phyloP scores from a whole-genome alignment of 2,888 invertebrate species.

The Chrysodeixis includens region DNA sequence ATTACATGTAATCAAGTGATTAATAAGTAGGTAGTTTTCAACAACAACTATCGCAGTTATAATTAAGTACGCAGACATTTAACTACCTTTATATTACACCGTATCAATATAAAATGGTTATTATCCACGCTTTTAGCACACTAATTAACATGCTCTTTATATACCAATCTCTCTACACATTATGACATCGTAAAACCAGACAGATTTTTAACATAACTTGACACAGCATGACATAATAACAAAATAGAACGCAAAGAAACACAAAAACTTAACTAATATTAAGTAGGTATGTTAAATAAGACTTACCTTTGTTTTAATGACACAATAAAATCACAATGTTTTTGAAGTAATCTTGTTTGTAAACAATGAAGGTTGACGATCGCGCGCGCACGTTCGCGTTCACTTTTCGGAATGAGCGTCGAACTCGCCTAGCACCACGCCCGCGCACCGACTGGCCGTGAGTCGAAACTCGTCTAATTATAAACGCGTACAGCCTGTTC shows the following conservation, averaged over 20 bases:
- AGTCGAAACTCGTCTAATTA: slow-evolving; percentile 60
- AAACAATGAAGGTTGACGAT: slow-evolving; percentile 61
- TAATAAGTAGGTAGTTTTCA: neutral
- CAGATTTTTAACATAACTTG: slow-evolving; percentile 24
- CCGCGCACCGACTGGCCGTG: slow-evolving; percentile 44
- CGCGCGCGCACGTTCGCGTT: slow-evolving; percentile 50
- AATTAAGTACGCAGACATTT: neutral
- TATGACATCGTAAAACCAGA: slow-evolving; percentile 23
- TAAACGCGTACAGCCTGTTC: slow-evolving; percentile 48
- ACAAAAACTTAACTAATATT: slow-evolving; percentile 1
- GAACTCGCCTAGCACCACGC: slow-evolving; percentile 40
- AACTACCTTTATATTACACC: neutral
- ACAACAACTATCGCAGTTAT: neutral
- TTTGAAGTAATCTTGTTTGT: slow-evolving; percentile 61
- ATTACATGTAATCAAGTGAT: neutral
- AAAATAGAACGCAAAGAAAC: neutral
- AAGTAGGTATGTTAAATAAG: neutral
- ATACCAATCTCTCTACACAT: slow-evolving; percentile 5
- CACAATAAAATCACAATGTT: slow-evolving; percentile 20
- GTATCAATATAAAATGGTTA: neutral
- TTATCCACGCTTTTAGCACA: neutral
- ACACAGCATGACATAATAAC: slow-evolving; percentile 16
- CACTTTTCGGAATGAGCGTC: slow-evolving; percentile 38
- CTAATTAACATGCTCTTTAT: neutral
- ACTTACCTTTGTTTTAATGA: slow-evolving; percentile 39